A percentile compares a stretch with the other conserved stretches of the same genome.
Evolutionary conservation across 2,113 vertebrate species (phyloP).

Genomic region (Scophthalmus maximus): DNA sequence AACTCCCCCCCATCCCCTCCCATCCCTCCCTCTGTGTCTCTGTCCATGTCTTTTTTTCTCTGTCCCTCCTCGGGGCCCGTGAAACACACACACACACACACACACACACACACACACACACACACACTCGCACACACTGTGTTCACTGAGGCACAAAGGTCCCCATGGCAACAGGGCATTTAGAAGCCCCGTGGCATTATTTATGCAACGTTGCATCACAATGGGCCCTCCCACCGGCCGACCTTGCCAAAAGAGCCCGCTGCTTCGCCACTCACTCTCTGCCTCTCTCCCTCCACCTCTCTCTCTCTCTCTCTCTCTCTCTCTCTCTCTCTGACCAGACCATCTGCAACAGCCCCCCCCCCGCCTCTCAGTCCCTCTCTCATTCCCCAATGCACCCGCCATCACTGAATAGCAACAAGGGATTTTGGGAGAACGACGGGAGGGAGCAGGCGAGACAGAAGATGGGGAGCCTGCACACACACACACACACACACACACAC

Average conservation of each 20-base stretch:
- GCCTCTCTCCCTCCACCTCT: slow-evolving; percentile 34
- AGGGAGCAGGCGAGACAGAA: slow-evolving; percentile 3
- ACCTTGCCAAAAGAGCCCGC: slow-evolving; percentile 81
- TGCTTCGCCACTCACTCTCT: slow-evolving; percentile 72
- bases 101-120: slow-evolving; percentile 75
- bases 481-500: slow-evolving; percentile 4
- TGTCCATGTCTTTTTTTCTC: slow-evolving; percentile 46
- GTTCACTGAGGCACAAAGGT: slow-evolving; percentile 95
- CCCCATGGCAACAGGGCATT: slow-evolving; percentile 92
- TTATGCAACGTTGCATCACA: slow-evolving; percentile 93
- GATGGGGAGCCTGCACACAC: neutral
- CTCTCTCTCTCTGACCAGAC: slow-evolving; percentile 66
- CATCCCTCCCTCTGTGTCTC: slow-evolving; percentile 31
- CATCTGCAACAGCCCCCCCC: slow-evolving; percentile 56
- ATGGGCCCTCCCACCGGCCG: slow-evolving; percentile 87
- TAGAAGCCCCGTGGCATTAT: slow-evolving; percentile 89
- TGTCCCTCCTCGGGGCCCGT: slow-evolving; percentile 77
- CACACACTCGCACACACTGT: slow-evolving; percentile 75
- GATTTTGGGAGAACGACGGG: slow-evolving; percentile 10
- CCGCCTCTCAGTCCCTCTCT: neutral
- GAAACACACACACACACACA: slow-evolving; percentile 67
- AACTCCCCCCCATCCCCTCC: slow-evolving; percentile 30
- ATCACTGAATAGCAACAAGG: slow-evolving; percentile 48
- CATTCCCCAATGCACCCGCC: slow-evolving; percentile 3
- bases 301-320: slow-evolving; percentile 19